phyloP scores from a whole-genome alignment of 2,888 invertebrate species.

The Parelbella ahira region DNA sequence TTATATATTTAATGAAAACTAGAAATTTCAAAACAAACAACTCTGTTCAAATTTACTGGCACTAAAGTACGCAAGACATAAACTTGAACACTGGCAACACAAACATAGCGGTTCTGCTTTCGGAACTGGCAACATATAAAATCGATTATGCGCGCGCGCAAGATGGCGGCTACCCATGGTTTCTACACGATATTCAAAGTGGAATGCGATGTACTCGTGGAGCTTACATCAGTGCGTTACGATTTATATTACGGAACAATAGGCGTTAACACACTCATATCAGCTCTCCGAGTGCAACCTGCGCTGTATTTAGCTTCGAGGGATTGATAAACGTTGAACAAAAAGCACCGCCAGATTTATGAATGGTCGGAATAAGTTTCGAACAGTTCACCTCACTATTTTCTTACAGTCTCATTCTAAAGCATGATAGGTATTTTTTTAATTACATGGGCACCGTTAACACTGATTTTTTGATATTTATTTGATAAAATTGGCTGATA shows the following conservation, averaged over 20 bases:
- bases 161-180: constrained; percentile 27
- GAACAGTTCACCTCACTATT: no score
- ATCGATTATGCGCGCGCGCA: constrained; percentile 47
- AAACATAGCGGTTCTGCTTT: constrained; percentile 29
- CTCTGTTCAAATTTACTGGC: background rate
- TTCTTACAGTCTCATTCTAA: no score
- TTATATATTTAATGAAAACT: no score
- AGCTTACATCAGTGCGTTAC: constrained; percentile 34
- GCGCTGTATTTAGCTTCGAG: constrained; percentile 1
- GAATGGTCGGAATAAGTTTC: no score
- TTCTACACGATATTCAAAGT: constrained; percentile 38
- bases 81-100: constrained; percentile 24
- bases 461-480: no score
- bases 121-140: constrained; percentile 41
- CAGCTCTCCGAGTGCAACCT: constrained; percentile 7
- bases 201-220: constrained; percentile 48
- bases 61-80: constrained; percentile 20
- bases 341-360: no score
- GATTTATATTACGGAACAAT: constrained; percentile 44
- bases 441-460: no score
- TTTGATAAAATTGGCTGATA: no score
- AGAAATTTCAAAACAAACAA: no score
- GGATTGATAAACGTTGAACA: constrained; percentile 6
- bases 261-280: constrained; percentile 32
- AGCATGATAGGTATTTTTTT: no score